Evolutionary conservation across 2,797 vertebrate species (phyloP), one percentile per base, ranked within the genome.

Genomic region (Eupleurogrammus muticus): DNA sequence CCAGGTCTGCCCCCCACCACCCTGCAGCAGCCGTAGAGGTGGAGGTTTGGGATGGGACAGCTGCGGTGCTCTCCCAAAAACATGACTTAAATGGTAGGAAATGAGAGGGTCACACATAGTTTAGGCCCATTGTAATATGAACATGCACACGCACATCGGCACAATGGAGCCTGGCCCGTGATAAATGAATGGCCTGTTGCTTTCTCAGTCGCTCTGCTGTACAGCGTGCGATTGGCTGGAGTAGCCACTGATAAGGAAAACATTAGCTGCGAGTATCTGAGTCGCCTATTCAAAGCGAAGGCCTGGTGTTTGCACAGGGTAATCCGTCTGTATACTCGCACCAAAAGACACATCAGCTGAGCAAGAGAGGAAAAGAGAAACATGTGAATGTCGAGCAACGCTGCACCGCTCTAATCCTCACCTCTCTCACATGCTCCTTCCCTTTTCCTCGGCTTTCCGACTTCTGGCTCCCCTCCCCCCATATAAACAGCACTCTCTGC

Each of bases 241-340:
- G 81, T 40, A 52, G 82, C 75, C 81, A 44, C 81, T 66, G 84
- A 90, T 89, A 85, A 88, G 82, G 73, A 87, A 87, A 91, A 89
- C 86, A 90, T 92, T 85, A 91, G 87, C 87, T 84, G 82, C 7
- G 46, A 83, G 82, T 84, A 88, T 90, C 82, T 81, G 69, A 63
- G 80, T 78, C 83, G 81, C 75, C 83, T 81, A 83, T 87, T 91
- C 81, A 89, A 82, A 90, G 87, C 77, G 75, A 83, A 78, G 70
- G 77, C 54, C 63, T 44, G 5, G 71, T 87, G 87, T 91, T 93
- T 92, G 82, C 79, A 61, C 32, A 83, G 84, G 76, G 82, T 89
- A 87, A 87, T 91, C 82, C 75, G 9, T 79, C 66, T 87, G 82
- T 87, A 79, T 83, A 84, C 76, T 58, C 48, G 11, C 68, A 67